Percentiles rank a stretch among this genome's conserved stretches.
These are phyloP conservation scores for Nipponacmea schrenckii DNA, from an alignment of 2,888 invertebrate species.

Conservation along the genomic window DNA sequence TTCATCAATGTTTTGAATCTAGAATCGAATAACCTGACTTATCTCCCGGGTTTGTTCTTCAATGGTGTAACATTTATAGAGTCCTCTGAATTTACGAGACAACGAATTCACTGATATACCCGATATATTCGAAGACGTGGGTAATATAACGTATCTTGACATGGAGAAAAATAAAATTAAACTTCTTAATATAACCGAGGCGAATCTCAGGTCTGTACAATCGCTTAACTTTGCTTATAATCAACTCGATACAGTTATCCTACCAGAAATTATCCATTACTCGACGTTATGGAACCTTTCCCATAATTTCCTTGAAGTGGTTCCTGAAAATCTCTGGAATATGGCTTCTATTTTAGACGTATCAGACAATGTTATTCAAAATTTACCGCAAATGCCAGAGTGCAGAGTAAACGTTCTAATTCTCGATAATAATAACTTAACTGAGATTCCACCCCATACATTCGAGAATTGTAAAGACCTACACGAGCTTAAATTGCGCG, in stretches of 20 bases:
- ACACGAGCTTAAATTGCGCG: constrained; percentile 35
- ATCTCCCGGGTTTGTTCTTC: constrained; percentile 22
- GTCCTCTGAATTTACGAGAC: constrained; percentile 15
- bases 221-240: constrained; percentile 23
- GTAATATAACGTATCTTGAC: constrained; percentile 10
- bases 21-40: constrained; percentile 17
- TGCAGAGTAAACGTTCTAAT: constrained; percentile 16
- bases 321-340: constrained; percentile 10
- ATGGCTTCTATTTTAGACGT: neutral
- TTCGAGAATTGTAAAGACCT: constrained; percentile 30
- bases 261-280: neutral
- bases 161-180: constrained; percentile 19
- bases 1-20: constrained; percentile 16
- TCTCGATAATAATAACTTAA: constrained; percentile 32
- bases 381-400: neutral
- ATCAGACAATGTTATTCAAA: neutral
- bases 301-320: neutral
- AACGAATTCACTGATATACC: constrained; percentile 21
- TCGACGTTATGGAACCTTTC: neutral
- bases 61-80: constrained; percentile 11
- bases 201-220: neutral
- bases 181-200: neutral
- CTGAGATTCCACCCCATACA: constrained; percentile 17
- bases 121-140: neutral
- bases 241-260: neutral